Conservation (phyloP, 2,113 vertebrate species). For the Isichthys henryi region DNA sequence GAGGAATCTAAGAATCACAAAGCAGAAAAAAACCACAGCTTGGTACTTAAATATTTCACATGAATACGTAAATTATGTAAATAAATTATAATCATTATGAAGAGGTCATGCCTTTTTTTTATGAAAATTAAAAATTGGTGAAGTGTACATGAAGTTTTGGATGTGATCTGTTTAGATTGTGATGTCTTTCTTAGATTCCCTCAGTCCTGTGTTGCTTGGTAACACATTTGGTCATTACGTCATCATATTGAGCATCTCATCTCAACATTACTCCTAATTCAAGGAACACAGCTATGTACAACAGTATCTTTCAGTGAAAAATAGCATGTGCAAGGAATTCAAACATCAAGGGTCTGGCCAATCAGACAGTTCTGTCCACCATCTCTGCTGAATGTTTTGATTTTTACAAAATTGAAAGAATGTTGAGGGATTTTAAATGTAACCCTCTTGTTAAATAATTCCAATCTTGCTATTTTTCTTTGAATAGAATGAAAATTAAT, state of each 20-base stretch:
- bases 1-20: constrained; percentile 38
- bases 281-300: neutral
- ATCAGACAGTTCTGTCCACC: neutral
- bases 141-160: neutral
- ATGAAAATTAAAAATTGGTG: neutral
- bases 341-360: neutral
- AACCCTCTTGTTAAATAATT: neutral
- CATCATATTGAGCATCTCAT: constrained; percentile 9
- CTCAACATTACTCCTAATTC: neutral
- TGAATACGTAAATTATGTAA: neutral
- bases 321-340: constrained; percentile 24
- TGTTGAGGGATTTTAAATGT: neutral
- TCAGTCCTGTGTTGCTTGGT: constrained; percentile 31
- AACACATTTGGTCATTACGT: constrained; percentile 20
- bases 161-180: neutral
- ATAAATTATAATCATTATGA: no score
- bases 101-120: neutral
- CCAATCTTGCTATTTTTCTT: constrained; percentile 15
- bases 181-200: constrained; percentile 36
- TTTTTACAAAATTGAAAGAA: neutral
- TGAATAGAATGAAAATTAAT: neutral
- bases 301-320: constrained; percentile 23
- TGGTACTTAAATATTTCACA: neutral
- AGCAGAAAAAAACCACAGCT: neutral
- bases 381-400: neutral